Evolutionary conservation across 1,140 invertebrate species (phyloP), one percentile per base, ranked within the genome.

Genomic region (Pararge aegeria): DNA sequence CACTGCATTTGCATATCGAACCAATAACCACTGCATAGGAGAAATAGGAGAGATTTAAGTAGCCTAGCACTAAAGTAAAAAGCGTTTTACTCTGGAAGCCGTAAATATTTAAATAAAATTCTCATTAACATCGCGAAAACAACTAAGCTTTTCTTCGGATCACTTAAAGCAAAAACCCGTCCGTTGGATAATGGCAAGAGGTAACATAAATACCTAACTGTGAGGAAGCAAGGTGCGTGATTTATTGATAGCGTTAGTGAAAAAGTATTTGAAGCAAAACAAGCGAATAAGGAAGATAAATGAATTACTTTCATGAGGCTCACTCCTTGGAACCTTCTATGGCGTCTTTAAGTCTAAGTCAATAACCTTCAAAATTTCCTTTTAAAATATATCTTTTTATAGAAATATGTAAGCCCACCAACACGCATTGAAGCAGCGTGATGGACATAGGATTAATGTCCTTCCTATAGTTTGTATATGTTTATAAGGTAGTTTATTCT

Each of bases 201-300:
- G 64, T 64, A 65, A 54, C 54, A 69, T 60, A 72, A 77, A 83
- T 80, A 82, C 75, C 68, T 64, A 66, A 70, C 73, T 77, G 76
- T 75, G 78, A 76, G 74, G 73, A 70, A 78, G 70, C 61, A 68
- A 81, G 75, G 77, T 82, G 72, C 66, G 77, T 83, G 81, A 87
- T 85, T 87, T 87, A 87, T 87, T 72, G 81, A 82, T 78, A 76
- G 70, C 66, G 57, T 64, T 66, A 61, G 58, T 60, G 70, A 76
- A 78, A 82, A 80, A 73, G 73, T 77, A 77, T 64, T 53, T 59
- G 68, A 68, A 77, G 75, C 77, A 82, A 83, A 87, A 84, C 79
- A 85, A 76, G 73, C 71, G 76, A 78, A 73, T 80, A 87, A 87
- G 75, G 75, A 85, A 87, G 84, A 87, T 83, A 83, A 87, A 85